Evolutionary conservation across 2,888 invertebrate species (phyloP), one percentile per base, ranked within the genome.

Genomic region (Cheilosia vernalis): DNA sequence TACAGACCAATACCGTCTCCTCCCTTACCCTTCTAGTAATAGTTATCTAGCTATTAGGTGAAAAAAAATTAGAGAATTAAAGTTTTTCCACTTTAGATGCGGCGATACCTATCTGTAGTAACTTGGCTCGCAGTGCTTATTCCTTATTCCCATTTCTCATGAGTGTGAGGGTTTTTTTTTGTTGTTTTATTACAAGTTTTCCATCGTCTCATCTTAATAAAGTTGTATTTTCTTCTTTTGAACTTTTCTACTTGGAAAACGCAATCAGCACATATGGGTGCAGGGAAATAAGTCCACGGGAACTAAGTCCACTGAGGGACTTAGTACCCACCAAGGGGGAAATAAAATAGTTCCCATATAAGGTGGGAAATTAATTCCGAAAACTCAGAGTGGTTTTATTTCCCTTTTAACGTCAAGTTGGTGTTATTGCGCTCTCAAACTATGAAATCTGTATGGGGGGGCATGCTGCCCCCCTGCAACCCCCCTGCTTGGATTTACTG

Each of bases 161-260:
- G 66, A 69, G 73, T 72, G 61, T 78, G 44, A 19, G 24, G 42
- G 55, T 67, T 66, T 73, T 66, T 30, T 9, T 30, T 30, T n/a
- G n/a, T n/a, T n/a, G n/a, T 30, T 78, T 69, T 63, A 53, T 58
- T 76, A 61, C 47, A 49, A 56, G 67, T 79, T 85, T 80, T 80
- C 66, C 60, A 70, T 76, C 55, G 0, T 37, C 51, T 56, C 67
- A 67, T 72, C 70, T 77, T 53, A 81, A 81, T 85, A 51, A 77
- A 53, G 56, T 80, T 72, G 60, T 73, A 67, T 40, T 49, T 27
- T 6, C 27, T 58, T 55, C 56, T 40, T 69, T 55, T 40, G 40
- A 40, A 69, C 49, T 66, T 69, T 78, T 78, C 61, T 49, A 44
- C 47, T 78, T 56, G 69, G 53, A 63, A 30, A 40, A 30, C 49